Percentiles rank a stretch among this genome's conserved stretches.
Conservation (phyloP, 2,797 vertebrate species). For the Sphenopsis melanotis region DNA sequence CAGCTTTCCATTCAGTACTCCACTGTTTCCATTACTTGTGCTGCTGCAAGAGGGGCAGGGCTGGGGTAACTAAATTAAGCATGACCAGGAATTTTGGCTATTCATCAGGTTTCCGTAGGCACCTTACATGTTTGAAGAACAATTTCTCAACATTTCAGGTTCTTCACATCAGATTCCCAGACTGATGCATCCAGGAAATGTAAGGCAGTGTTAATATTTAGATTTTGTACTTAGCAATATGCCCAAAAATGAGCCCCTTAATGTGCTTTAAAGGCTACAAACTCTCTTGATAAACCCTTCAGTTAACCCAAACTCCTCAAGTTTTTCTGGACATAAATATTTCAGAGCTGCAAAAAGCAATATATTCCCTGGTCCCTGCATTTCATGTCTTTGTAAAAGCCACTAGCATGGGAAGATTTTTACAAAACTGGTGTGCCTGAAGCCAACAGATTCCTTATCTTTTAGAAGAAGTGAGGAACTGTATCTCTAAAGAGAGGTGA, state of each 20-base stretch:
- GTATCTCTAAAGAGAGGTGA: not conserved
- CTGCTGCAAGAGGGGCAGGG: not conserved
- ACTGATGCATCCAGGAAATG: not conserved
- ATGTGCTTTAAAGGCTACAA: not conserved
- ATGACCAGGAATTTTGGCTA: not conserved
- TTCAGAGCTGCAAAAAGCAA: not conserved
- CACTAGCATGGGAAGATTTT: not conserved
- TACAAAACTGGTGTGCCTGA: not conserved
- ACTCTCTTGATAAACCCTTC: not conserved
- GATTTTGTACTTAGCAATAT: not conserved
- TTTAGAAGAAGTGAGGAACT: not conserved
- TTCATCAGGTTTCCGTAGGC: not conserved
- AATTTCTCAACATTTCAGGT: not conserved
- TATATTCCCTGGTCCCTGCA: not conserved
- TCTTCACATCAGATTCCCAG: not conserved
- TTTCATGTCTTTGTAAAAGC: not conserved
- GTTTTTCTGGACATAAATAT: not conserved
- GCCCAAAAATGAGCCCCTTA: not conserved
- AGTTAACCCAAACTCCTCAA: not conserved
- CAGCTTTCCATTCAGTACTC: not conserved
- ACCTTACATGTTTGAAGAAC: not conserved
- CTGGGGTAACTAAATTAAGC: not conserved
- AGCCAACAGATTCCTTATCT: not conserved
- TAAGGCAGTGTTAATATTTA: not conserved
- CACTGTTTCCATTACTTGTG: not conserved